A percentile compares a stretch with the other conserved stretches of the same genome.
Conservation (phyloP, 2,113 vertebrate species). For the Pseudopipra pipra region DNA sequence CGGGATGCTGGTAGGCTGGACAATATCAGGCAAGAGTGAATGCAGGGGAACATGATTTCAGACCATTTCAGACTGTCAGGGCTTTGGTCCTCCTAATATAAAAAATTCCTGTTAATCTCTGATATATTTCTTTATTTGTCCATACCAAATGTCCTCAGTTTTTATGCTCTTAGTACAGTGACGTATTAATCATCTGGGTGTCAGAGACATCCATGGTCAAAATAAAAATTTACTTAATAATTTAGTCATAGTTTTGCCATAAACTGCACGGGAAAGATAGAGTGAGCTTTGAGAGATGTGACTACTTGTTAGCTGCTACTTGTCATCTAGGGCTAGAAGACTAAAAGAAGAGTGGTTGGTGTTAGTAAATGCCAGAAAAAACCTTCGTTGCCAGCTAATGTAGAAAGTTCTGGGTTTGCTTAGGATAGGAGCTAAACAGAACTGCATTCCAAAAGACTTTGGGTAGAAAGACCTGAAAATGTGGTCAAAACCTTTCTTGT, state of each 20-base stretch:
- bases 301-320: background rate
- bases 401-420: background rate
- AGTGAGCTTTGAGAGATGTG: background rate
- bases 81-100: background rate
- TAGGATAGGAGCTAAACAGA: background rate
- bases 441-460: background rate
- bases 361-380: background rate
- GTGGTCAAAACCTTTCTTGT: fast-evolving
- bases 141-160: background rate
- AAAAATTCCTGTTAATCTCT: background rate
- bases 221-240: background rate
- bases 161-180: background rate
- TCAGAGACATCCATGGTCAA: background rate
- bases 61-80: background rate
- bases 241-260: background rate
- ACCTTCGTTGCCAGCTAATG: fast-evolving
- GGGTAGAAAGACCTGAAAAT: background rate
- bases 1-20: background rate
- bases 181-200: background rate
- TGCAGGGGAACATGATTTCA: background rate
- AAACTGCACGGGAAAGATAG: background rate
- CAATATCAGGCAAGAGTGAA: background rate
- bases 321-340: background rate
- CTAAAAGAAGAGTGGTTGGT: background rate
- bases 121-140: background rate